phyloP scores from a whole-genome alignment of 2,888 invertebrate genomes.

The Pammene aurita region DNA sequence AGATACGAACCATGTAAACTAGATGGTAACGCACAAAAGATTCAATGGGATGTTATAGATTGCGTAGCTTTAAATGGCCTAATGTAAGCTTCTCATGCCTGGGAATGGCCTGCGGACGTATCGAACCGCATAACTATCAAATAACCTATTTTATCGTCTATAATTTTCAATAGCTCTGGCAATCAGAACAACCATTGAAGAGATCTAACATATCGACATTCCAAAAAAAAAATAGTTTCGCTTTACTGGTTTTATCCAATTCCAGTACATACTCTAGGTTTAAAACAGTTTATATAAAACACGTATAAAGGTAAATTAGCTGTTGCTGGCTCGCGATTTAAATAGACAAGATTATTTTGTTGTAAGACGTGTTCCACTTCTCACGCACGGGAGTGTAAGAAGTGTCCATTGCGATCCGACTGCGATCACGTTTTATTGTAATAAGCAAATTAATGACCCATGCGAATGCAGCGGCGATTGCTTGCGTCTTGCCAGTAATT shows the following conservation, averaged over 20 bases:
- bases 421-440: conserved; percentile 32
- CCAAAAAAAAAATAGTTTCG: conserved; percentile 3
- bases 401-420: conserved; percentile 57
- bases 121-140: conserved; percentile 25
- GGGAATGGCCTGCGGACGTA: conserved; percentile 31
- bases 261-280: conserved; percentile 21
- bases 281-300: conserved; percentile 23
- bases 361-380: conserved; percentile 66
- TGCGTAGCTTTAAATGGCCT: conserved; percentile 27
- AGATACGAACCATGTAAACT: conserved; percentile 16
- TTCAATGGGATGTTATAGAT: conserved; percentile 26
- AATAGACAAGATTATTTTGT: conserved; percentile 46
- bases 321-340: conserved; percentile 44
- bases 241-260: not conserved
- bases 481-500: conserved; percentile 13
- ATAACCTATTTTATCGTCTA: conserved; percentile 24
- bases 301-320: conserved; percentile 23
- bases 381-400: conserved; percentile 56
- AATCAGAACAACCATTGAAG: conserved; percentile 26
- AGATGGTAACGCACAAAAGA: conserved; percentile 21
- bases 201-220: conserved; percentile 24
- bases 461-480: conserved; percentile 14
- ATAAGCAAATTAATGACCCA: conserved; percentile 34
- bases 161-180: conserved; percentile 31
- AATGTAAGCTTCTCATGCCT: conserved; percentile 23